Evolutionary conservation across 2,797 vertebrate genomes (phyloP).

Genomic region (Sphaeramia orbicularis): DNA sequence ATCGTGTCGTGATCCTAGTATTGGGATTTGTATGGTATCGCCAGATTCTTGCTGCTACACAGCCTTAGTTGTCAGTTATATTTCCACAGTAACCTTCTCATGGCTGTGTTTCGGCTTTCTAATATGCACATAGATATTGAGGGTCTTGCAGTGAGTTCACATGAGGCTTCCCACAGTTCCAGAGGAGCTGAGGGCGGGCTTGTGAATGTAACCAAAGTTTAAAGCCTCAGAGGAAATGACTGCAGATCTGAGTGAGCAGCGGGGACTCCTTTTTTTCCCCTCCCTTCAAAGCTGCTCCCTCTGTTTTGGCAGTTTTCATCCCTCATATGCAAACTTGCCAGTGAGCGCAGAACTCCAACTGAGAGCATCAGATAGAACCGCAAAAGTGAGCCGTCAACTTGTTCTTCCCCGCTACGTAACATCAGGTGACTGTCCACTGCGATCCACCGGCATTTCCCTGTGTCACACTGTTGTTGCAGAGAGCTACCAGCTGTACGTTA

Average conservation of each 20-base stretch:
- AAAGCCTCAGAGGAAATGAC: not conserved
- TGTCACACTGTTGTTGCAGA: constrained; percentile 76
- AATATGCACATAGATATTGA: too few relatives aligned
- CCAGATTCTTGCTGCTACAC: too few relatives aligned
- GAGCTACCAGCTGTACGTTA: constrained; percentile 94
- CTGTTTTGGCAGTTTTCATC: too few relatives aligned
- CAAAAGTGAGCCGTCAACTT: not conserved
- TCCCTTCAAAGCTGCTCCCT: not conserved
- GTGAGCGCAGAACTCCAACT: not conserved
- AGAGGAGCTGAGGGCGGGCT: not conserved
- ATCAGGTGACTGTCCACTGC: not conserved
- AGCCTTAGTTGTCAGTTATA: too few relatives aligned
- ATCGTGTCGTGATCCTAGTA: too few relatives aligned
- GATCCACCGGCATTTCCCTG: not conserved
- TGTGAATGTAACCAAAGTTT: not conserved
- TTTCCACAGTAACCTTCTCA: too few relatives aligned
- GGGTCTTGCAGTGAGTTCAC: not conserved
- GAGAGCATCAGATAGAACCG: not conserved
- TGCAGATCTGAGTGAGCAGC: not conserved
- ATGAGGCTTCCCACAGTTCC: not conserved
- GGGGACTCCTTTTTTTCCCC: not conserved
- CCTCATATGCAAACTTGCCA: not conserved
- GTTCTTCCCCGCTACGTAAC: not conserved
- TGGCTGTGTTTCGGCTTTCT: too few relatives aligned
- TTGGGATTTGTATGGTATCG: too few relatives aligned